Conservation (phyloP, 2,113 vertebrate genomes). For the Syrrhaptes paradoxus region DNA sequence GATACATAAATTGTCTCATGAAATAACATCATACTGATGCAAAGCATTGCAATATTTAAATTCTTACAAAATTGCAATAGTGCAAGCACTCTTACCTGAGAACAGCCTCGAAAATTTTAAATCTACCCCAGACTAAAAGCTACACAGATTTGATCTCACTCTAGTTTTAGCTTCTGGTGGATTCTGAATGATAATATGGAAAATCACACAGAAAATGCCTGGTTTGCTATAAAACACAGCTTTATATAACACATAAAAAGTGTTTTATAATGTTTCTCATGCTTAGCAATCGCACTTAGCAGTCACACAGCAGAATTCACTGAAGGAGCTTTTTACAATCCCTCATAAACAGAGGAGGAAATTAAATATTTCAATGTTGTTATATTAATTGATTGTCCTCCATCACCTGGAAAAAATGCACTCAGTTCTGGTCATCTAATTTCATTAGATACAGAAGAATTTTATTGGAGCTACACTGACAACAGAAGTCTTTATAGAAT, state of each 20-base stretch:
- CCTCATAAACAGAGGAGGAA: neutral
- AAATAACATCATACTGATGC: neutral
- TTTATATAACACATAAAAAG: neutral
- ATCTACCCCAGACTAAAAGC: neutral
- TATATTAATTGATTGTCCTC: neutral
- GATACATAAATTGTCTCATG: neutral
- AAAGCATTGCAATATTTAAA: neutral
- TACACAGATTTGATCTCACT: neutral
- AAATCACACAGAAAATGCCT: neutral
- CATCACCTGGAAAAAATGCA: neutral
- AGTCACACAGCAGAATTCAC: neutral
- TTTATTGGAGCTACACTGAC: neutral
- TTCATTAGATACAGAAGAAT: neutral
- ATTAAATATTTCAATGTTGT: conserved; percentile 29
- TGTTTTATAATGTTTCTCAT: neutral
- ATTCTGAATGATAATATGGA: neutral
- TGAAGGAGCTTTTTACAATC: neutral
- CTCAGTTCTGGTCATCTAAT: neutral
- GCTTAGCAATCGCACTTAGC: neutral
- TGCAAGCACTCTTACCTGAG: neutral
- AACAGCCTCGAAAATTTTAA: neutral
- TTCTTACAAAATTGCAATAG: neutral
- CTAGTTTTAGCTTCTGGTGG: neutral
- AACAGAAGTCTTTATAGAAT: neutral
- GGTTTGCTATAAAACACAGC: neutral